Evolutionary conservation across 1,140 invertebrate species (phyloP), one percentile per base, ranked within the genome.

Genomic region (Riptortus pedestris): DNA sequence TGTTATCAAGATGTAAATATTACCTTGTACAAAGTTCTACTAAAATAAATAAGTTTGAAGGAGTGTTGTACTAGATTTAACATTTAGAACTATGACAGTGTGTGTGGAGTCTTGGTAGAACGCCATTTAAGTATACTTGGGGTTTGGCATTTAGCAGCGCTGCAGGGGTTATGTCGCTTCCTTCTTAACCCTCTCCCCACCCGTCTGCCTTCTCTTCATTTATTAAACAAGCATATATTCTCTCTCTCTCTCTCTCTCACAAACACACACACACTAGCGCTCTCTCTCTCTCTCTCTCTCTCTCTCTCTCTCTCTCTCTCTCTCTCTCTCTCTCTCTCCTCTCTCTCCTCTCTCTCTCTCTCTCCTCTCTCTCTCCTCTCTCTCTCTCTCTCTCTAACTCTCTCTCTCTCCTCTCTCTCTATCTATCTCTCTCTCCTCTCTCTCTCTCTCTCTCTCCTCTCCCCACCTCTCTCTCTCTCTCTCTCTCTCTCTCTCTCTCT

Each of bases 261-360:
- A 11, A 18, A 38, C 60, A 33, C 52, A 55, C 64, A 55, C 33
- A 55, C 60, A 43, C 51, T 62, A 51, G 38, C 60, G 57, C 43
- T 66, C 29, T 51, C 28, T 58, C 31, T 58, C 28, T 63, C 47
- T 52, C 45, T 63, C 59, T 60, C 59, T 60, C 59, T 33, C 59
- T 60, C 27, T 33, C 27, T 33, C 59, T 60, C 59, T 60, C 59
- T 60, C 59, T 60, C 59, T 33, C 59, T 60, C 59, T 33, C 59
- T 60, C 27, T 33, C 59, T 33, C 59, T 33, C 59, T 60, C 59
- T 60, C 59, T 60, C 59, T 60, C 59, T 60, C 59, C 38, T 22
- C 38, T 16, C 24, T 9, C 29, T 20, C 29, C 26, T 16, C 29
- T 38, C 18, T 38, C 52, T 38, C 43, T 52, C 55, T 31, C 60